These are phyloP conservation scores for Phylloscopus trochiloides DNA, from an alignment of 2,113 vertebrate species.

Conservation along the genomic window DNA sequence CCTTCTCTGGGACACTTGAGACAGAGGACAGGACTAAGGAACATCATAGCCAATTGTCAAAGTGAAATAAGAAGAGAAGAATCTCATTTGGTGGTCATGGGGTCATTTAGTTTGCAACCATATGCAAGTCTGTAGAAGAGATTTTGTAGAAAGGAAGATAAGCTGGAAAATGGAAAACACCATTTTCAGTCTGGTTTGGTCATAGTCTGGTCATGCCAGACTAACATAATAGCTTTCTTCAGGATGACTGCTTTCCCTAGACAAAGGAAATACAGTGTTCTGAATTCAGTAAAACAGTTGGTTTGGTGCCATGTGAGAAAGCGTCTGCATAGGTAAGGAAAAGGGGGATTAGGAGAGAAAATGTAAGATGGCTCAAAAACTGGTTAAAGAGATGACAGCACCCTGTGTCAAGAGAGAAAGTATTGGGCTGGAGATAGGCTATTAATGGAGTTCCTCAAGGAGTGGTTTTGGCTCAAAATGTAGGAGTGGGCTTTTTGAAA, in stretches of 20 bases:
- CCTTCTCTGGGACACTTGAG: not conserved
- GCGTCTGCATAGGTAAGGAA: slow-evolving; percentile 34
- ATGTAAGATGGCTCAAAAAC: not conserved
- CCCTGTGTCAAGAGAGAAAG: slow-evolving; percentile 16
- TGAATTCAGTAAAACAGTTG: slow-evolving; percentile 15
- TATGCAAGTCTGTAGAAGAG: not conserved
- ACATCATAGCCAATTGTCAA: not conserved
- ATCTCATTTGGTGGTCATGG: not conserved
- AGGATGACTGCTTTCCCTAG: not conserved
- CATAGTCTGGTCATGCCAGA: slow-evolving; percentile 46
- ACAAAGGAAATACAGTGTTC: slow-evolving; percentile 33
- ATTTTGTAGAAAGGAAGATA: slow-evolving; percentile 14
- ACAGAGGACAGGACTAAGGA: not conserved
- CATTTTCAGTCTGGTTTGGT: slow-evolving; percentile 30
- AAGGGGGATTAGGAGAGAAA: slow-evolving; percentile 22
- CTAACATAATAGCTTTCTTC: slow-evolving; percentile 13
- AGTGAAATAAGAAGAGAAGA: not conserved
- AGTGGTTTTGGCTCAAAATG: slow-evolving; percentile 27
- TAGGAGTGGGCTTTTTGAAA: slow-evolving; percentile 30
- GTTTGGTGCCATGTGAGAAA: slow-evolving; percentile 37
- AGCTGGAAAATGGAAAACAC: slow-evolving; percentile 6
- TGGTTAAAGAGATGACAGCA: slow-evolving; percentile 31
- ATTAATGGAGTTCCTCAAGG: slow-evolving; percentile 39
- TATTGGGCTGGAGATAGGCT: not conserved
- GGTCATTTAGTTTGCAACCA: not conserved